A percentile compares a stretch with the other conserved stretches of the same genome.
These are phyloP conservation scores for Chondrosia reniformis DNA, from an alignment of 37 sponge, comb jelly and placozoan species.

Conservation along the genomic window DNA sequence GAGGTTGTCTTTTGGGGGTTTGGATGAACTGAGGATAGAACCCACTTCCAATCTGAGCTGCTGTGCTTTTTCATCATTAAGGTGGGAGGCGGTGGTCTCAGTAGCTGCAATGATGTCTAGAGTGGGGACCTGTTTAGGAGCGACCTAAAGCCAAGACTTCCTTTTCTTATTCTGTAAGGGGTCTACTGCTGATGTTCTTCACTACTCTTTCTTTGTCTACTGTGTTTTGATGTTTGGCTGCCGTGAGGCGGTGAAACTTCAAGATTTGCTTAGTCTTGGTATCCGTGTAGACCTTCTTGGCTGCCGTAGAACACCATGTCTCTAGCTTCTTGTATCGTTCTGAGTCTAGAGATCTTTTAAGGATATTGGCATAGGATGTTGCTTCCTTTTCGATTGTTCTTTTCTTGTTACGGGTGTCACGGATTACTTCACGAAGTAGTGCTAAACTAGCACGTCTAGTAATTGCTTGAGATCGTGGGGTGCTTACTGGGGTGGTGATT, in stretches of 20 bases:
- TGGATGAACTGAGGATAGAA: background rate
- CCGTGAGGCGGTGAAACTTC: conserved; percentile 5
- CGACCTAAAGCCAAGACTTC: background rate
- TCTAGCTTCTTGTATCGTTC: background rate
- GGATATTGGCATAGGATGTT: no score
- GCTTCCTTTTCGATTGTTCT: background rate
- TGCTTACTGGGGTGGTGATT: background rate
- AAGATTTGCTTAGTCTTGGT: conserved; percentile 6
- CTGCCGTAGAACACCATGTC: background rate
- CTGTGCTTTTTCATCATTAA: conserved; percentile 7
- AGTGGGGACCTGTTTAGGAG: conserved; percentile 13
- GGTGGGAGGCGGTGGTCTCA: conserved; percentile 14
- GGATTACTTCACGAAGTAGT: background rate
- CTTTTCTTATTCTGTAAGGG: conserved; percentile 10
- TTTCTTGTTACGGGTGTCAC: conserved; percentile 6
- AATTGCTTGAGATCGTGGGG: background rate
- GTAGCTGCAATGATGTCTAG: conserved; percentile 23
- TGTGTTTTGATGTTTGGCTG: background rate
- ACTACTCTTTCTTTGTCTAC: conserved; percentile 19
- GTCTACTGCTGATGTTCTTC: conserved; percentile 18
- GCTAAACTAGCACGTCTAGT: background rate
- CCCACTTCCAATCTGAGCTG: background rate
- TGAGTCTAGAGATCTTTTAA: background rate
- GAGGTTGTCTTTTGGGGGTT: conserved; percentile 9
- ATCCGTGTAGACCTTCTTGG: background rate